Base-by-base conservation (phyloP, 1,140 invertebrate genomes). In the Zaprionus inermis region DNA sequence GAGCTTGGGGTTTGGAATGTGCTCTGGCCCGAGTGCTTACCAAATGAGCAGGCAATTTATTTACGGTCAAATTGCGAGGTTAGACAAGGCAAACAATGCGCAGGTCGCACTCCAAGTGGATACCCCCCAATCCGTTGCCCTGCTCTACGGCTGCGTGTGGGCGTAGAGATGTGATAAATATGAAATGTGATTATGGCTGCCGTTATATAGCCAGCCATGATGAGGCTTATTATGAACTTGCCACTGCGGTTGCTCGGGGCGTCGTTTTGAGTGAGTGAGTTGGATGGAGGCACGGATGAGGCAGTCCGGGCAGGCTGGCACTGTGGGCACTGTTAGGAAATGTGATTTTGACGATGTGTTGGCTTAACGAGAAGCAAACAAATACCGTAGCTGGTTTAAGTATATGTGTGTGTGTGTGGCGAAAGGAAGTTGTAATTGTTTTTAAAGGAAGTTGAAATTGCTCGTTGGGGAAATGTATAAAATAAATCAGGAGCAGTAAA, bases 161-260 rank as follows among this genome's bases (percentile, higher is more conserved):
- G 84, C 84, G 83, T 86, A 86, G 79, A 88, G 91, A 91, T 91
- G 89, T 91, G 89, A 91, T 91, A 91, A 91, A 91, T 89, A 89
- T 91, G 81, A 91, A 91, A 91, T 91, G 89, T 78, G 89, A 91
- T 91, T 91, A 91, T 91, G 84, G 80, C 84, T 58, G 78, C 78
- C 80, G 89, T 89, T 89, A 89, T 89, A 76, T 81, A 72, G 74
- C 71, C 60, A 63, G 61, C 46, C 59, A 76, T 79, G 82, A 88
- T 88, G 84, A 78, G 84, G 84, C 84, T 88, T 88, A 88, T 88
- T 88, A 88, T 84, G 79, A 72, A 89, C 79, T 88, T 84, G 83
- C 66, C 79, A 70, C 78, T 83, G 82, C 60, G 84, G 84, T 89
- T 72, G 84, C 84, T 78, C 55, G 64, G 73, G 84, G 84, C 84